Conservation (phyloP, 1,140 invertebrate species). For the Megalopta genalis region DNA sequence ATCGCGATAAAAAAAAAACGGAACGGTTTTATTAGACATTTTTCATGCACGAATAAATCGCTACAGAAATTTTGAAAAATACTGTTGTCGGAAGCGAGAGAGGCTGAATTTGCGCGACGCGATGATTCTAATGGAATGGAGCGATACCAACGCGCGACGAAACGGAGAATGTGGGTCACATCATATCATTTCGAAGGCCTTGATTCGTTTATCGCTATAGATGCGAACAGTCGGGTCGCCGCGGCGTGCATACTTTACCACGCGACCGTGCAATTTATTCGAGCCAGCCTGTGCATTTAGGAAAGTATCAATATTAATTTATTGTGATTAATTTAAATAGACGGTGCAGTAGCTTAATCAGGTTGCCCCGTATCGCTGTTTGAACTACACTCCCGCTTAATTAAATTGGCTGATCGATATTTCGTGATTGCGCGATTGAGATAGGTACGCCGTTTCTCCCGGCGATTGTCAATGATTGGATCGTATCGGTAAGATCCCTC, state of each 20-base stretch:
- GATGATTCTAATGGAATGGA: no score
- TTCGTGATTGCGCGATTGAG: slow-evolving; percentile 41
- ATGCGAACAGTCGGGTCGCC: background rate
- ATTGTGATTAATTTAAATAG: slow-evolving; percentile 41
- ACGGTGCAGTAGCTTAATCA: slow-evolving; percentile 20
- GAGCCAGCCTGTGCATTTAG: slow-evolving; percentile 30
- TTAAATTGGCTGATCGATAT: slow-evolving; percentile 43
- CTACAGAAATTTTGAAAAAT: no score
- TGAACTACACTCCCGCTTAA: slow-evolving; percentile 37
- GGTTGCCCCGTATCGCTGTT: slow-evolving; percentile 27
- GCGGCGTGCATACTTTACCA: background rate
- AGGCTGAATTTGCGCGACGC: no score
- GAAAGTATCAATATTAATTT: slow-evolving; percentile 48
- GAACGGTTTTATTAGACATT: no score
- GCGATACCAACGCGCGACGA: background rate
- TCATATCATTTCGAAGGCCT: background rate
- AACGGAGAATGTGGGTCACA: background rate
- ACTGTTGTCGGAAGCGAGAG: no score
- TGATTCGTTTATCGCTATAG: background rate
- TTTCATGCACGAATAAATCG: no score
- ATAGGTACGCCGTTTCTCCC: background rate
- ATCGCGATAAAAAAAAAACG: no score
- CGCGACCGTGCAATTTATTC: background rate
- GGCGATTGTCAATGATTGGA: slow-evolving; percentile 10
- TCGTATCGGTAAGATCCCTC: background rate